Base-by-base conservation (phyloP, 2,888 invertebrate genomes). In the Dryobotodes eremita region DNA sequence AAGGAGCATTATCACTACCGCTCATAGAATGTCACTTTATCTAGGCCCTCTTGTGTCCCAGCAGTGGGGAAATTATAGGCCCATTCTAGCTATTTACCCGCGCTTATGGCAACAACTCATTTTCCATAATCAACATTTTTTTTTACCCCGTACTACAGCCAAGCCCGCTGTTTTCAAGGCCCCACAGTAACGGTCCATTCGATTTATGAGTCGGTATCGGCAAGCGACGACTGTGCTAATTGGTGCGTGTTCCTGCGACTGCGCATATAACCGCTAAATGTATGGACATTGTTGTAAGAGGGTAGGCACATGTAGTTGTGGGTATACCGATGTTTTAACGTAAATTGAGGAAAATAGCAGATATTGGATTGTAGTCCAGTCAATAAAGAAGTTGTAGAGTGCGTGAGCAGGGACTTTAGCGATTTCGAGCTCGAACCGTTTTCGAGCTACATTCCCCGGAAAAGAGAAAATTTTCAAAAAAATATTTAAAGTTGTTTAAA, bases 181-280 rank as follows among this genome's bases (percentile, higher is more conserved):
- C 91, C 65, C 88, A 81, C 88, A 84, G 80, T 95, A 95, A 95
- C 94, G 94, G 95, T 92, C 82, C 89, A 70, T 87, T 92, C 91
- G 91, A 94, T 95, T 95, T 95, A 95, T 95, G 95, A 94, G 90
- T 92, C 86, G 89, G 87, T 87, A 91, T 90, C 91, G 87, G 88
- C 89, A 89, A 89, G 90, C 93, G 93, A 92, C 92, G 92, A 91
- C 89, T 90, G 89, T 90, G 93, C 95, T 95, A 95, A 95, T 95
- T 95, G 95, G 94, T 95, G 94, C 94, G 94, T 94, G 94, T 91
- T 92, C 90, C 89, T 88, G 91, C 91, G 91, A 89, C 84, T 86
- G 90, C 91, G 89, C 88, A 83, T 84, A 83, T 76, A 86, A 61
- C 77, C 74, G 84, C 77, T 82, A 72, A 82, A 89, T 79, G 80